Conservation (phyloP, 2,888 invertebrate genomes). For the Stratiomys singularior region DNA sequence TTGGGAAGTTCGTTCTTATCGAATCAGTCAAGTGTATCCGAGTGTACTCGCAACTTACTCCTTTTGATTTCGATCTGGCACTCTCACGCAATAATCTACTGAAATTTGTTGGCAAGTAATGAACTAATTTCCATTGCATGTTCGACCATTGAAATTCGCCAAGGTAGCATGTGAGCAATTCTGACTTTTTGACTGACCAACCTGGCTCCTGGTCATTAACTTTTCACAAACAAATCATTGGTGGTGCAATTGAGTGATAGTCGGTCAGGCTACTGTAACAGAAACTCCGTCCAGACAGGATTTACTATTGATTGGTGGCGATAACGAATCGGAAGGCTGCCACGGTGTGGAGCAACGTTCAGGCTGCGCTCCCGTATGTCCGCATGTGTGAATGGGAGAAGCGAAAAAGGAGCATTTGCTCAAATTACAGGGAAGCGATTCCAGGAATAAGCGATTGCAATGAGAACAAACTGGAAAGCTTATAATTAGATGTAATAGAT, state of each 20-base stretch:
- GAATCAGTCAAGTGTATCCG: slow-evolving; percentile 5
- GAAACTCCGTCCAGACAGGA: background rate
- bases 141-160: background rate
- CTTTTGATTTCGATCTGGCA: background rate
- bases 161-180: background rate
- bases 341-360: background rate
- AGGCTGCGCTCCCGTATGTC: background rate
- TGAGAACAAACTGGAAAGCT: slow-evolving; percentile 1
- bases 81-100: slow-evolving; percentile 7
- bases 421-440: slow-evolving; percentile 26
- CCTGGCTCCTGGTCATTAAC: background rate
- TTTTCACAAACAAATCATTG: background rate
- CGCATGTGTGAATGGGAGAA: background rate
- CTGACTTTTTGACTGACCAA: background rate
- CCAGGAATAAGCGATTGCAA: slow-evolving; percentile 10
- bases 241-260: background rate
- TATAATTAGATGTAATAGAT: slow-evolving; percentile 19
- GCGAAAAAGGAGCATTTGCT: background rate
- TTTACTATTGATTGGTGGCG: slow-evolving; percentile 7
- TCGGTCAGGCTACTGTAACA: slow-evolving; percentile 5
- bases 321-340: background rate
- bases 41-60: background rate
- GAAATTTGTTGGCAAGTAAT: background rate
- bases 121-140: background rate
- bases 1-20: slow-evolving; percentile 17